Evolutionary conservation across 2,888 invertebrate species (phyloP).

Genomic region (Chymomyza caudatula): DNA sequence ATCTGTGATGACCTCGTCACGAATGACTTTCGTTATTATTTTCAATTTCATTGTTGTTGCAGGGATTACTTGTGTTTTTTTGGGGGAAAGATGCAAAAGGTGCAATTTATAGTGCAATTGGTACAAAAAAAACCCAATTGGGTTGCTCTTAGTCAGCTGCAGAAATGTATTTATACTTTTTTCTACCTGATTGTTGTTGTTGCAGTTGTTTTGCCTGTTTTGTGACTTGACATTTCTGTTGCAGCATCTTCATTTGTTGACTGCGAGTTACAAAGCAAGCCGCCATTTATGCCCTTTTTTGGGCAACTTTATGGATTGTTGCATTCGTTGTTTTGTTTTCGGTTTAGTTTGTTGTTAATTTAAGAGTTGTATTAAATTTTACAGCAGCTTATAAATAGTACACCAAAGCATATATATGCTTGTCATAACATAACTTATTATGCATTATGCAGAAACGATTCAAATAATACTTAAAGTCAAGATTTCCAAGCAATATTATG

Average conservation of each 20-base stretch:
- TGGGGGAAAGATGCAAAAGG: not conserved
- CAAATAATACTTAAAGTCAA: too few species aligned
- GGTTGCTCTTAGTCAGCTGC: not conserved
- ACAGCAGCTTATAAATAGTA: not conserved
- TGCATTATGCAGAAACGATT: not conserved
- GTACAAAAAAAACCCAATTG: conserved; percentile 8
- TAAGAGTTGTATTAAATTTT: not conserved
- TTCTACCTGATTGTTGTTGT: conserved; percentile 24
- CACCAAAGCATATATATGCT: not conserved
- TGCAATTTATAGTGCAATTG: conserved; percentile 27
- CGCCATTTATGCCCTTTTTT: conserved; percentile 56
- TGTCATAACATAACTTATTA: not conserved
- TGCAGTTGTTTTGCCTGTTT: conserved; percentile 19
- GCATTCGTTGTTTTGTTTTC: conserved; percentile 5
- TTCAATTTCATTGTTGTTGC: conserved; percentile 48
- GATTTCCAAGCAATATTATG: not conserved
- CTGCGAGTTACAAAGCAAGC: conserved; percentile 45
- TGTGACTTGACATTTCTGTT: conserved; percentile 38
- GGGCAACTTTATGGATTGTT: conserved; percentile 20
- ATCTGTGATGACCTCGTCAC: conserved; percentile 75
- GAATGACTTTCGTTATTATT: conserved; percentile 73
- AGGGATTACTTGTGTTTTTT: conserved; percentile 11
- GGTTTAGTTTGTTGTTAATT: not conserved
- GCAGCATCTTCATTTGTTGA: conserved; percentile 55
- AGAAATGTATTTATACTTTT: conserved; percentile 5